Evolutionary conservation across 2,888 invertebrate species (phyloP), one percentile per base, ranked within the genome.

Genomic region (Lepidonotus clava): DNA sequence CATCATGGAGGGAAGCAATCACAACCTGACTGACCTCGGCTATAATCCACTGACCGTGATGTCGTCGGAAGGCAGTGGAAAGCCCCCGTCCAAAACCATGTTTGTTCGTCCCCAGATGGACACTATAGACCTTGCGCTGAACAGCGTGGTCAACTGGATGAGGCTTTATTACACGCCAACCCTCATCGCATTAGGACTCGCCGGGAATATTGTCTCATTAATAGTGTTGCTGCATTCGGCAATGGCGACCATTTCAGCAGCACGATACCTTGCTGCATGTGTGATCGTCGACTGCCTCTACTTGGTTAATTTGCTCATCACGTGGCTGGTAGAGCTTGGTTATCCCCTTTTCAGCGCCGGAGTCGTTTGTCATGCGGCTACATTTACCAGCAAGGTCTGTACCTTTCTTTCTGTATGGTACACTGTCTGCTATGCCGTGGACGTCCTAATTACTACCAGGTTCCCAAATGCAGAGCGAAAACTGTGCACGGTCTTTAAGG

Each of bases 241-340:
- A 18, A 38, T 84, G 24, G 40, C 51, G 6, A 21, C 66, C 0
- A 11, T 84, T 1, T 38, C 84, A 1, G n/a, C 21, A 5, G 40
- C 56, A n/a, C 84, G 56, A 38, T 84, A 84, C 67, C 36, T 84
- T 8, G 84, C 84, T 21, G 67, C 41, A 1, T 56, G 51, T 38
- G 24, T 38, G 21, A 14, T 66, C 0, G 84, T 56, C 11, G 84
- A 84, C 32, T 21, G 56, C 0, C 24, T 84, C 8, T 84, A 56
- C 36, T 38, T 84, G 1, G 28, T 41, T 8, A 84, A 84, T 28
- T 40, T 84, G 24, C 14, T 66, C 1, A 8, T 51, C 24, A 51
- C 24, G 0, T 84, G 84, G 84, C 24, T 84, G 40, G 66, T 66
- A n/a, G 84, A 84, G 40, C 51, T 84, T n/a, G 84, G 84, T 2